phyloP scores from a whole-genome alignment of 2,113 vertebrate genomes.

The Sapayoa aenigma region DNA sequence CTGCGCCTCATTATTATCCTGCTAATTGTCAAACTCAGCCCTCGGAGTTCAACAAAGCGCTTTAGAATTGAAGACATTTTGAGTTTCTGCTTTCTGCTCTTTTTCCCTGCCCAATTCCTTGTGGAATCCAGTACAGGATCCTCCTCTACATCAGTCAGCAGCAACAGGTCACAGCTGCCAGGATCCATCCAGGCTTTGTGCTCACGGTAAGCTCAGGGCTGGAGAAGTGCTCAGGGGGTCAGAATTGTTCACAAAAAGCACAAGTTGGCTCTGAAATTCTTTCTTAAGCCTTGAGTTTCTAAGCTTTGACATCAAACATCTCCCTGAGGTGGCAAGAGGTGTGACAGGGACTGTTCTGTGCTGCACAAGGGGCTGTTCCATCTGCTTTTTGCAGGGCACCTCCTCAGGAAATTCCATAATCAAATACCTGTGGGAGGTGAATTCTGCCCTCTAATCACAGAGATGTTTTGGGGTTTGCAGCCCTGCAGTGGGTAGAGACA shows the following conservation, averaged over 20 bases:
- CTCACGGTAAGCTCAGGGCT: constrained; percentile 81
- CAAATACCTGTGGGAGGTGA: fast-evolving
- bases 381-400: background rate
- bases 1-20: background rate
- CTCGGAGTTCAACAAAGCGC: background rate
- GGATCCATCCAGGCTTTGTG: constrained; percentile 84
- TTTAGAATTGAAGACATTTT: background rate
- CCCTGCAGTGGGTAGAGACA: background rate
- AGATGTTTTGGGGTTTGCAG: background rate
- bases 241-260: background rate
- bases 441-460: background rate
- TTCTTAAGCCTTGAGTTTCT: background rate
- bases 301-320: background rate
- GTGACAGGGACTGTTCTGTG: background rate
- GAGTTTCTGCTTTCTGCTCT: constrained; percentile 14
- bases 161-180: constrained; percentile 84
- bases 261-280: background rate
- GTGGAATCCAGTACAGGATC: constrained; percentile 87
- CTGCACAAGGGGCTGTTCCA: background rate
- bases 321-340: background rate
- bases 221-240: background rate
- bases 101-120: background rate
- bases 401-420: background rate
- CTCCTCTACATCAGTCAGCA: constrained; percentile 93
- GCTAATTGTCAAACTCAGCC: too few relatives aligned